Base-by-base conservation (phyloP, 2,888 invertebrate species). In the Geotrupes spiniger region DNA sequence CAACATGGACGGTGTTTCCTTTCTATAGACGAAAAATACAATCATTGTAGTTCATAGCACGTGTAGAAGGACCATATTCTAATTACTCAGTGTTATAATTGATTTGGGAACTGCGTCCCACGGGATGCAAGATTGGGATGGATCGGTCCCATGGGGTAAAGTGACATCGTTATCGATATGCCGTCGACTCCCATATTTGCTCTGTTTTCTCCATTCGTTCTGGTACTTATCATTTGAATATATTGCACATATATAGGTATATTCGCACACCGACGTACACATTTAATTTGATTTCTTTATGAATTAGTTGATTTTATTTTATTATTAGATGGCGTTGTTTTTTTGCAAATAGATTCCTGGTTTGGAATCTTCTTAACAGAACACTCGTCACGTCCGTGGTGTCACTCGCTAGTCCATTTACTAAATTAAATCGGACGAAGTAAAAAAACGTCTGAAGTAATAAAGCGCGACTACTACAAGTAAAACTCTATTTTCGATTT, bases 401-500 rank as follows among this genome's bases (percentile, higher is more conserved):
- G 65, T 67, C 66, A 68, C 64, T 65, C 64, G 63, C 63, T 65
- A 67, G 69, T 69, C 69, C 69, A 69, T 69, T 69, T 66, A 56
- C 66, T 60, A 66, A 68, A 69, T 69, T 66, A 66, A 68, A 69
- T 63, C 58, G 61, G 65, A 64, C 66, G 65, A 61, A 64, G 58
- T 65, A 66, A 68, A 66, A 65, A 63, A 60, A 49, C 50, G 3
- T 38, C 51, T 33, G 31, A 49, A 54, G 53, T 53, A 49, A 46
- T 50, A 36, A 26, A 53, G 50, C 27, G 42, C 53, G 53, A 50
- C 44, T 42, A 53, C 53, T n/a, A 25, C 37, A 33, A 49, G 52
- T 12, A 17, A 39, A 25, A 6, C 21, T 21, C 6, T 21, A 21
- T 21, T 21, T 6, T 21, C 21, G 6, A 6, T 21, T 4, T 21